Base-by-base conservation (phyloP, 2,888 invertebrate genomes). In the Drosophila cognata region DNA sequence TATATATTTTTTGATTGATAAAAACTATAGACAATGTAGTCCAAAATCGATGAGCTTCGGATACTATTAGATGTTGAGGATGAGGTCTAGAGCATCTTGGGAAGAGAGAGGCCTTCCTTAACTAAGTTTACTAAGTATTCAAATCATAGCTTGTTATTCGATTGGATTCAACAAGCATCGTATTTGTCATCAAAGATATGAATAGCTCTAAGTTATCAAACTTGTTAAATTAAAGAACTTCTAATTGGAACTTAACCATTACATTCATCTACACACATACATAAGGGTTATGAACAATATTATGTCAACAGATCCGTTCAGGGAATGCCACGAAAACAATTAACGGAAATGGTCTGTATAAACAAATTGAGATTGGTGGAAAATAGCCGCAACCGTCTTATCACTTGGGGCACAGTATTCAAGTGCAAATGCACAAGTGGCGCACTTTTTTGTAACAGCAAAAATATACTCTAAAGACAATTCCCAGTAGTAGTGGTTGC, bases 401-500 rank as follows among this genome's bases (percentile, higher is more conserved):
- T 77, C 75, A 52, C 56, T 66, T 79, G 57, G 77, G 81, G 64
- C 70, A 73, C 36, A 36, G 11, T 55, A 90, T 89, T 86, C 91
- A 90, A 86, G 85, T 86, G 89, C 89, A 90, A 89, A 74, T 60
- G 84, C 74, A 83, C 78, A 81, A 78, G 89, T 76, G 68, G 66
- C 69, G 70, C 78, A 75, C 73, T 61, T 60, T 56, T 56, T 56
- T 58, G 62, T 11, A 58, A 67, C 57, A 74, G 50, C 57, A 61
- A 68, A 52, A 56, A 51, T 46, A 33, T 25, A 25, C 11, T 60
- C 10, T 46, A 56, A 69, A 64, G 43, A 48, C 65, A 73, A 50
- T 58, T 73, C 53, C 6, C 52, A 72, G 41, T 61, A 51, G 36
- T 56, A 56, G 21, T 55, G 25, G 58, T 59, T 68, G 80, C 80